Percentiles rank a stretch among this genome's conserved stretches.
Evolutionary conservation across 1,140 invertebrate species (phyloP).

Genomic region (Pogonomyrmex californicus): DNA sequence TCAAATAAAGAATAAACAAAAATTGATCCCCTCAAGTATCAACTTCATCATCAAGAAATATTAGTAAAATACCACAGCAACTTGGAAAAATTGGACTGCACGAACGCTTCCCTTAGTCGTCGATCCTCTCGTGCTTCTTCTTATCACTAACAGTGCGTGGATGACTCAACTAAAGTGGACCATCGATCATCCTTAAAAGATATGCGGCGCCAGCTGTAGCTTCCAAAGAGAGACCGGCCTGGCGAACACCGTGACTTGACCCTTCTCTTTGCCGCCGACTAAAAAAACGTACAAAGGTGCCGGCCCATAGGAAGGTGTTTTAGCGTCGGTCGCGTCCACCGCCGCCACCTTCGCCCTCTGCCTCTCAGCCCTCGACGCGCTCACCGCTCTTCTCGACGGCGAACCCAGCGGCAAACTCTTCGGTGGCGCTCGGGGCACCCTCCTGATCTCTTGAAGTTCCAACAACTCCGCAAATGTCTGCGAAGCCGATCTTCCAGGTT

Average conservation of each 20-base stretch:
- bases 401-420: constrained; percentile 84
- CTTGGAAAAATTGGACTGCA: constrained; percentile 31
- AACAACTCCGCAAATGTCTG: constrained; percentile 85
- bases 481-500: constrained; percentile 84
- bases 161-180: constrained; percentile 27
- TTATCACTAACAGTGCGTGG: constrained; percentile 42
- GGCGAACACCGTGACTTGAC: constrained; percentile 90
- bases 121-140: neutral
- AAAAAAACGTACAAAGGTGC: constrained; percentile 90
- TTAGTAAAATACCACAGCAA: constrained; percentile 1
- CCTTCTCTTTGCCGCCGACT: constrained; percentile 90
- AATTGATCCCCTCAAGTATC: neutral
- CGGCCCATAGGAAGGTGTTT: constrained; percentile 79
- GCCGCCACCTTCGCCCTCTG: constrained; percentile 84
- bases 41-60: constrained; percentile 8
- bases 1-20: constrained; percentile 34
- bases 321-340: constrained; percentile 77
- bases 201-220: constrained; percentile 88
- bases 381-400: constrained; percentile 85
- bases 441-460: constrained; percentile 84
- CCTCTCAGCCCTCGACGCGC: constrained; percentile 85
- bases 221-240: constrained; percentile 90
- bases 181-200: constrained; percentile 80
- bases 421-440: constrained; percentile 81
- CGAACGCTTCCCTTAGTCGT: constrained; percentile 16